Conservation (phyloP, 2,113 vertebrate species). For the Cololabis saira region DNA sequence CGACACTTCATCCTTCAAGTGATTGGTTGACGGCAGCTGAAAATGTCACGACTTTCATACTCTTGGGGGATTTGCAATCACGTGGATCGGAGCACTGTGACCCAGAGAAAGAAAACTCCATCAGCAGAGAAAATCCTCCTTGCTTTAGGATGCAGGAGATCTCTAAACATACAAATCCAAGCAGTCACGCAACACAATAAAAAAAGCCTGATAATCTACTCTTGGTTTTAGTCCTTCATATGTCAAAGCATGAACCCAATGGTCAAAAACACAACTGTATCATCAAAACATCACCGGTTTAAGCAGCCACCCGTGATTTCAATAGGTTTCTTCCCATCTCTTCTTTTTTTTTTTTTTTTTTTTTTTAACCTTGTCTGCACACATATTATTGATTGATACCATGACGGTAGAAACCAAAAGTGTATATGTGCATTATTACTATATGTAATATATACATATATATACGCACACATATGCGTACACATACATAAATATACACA, state of each 20-base stretch:
- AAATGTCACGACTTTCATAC: constrained; percentile 68
- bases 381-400: too few relatives aligned
- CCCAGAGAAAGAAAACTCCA: constrained; percentile 52
- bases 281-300: too few relatives aligned
- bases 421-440: too few relatives aligned
- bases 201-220: constrained; percentile 17
- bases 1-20: constrained; percentile 54
- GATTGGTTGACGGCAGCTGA: constrained; percentile 68
- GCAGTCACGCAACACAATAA: constrained; percentile 15
- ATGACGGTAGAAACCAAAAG: too few relatives aligned
- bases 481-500: too few relatives aligned
- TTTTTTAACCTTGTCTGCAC: too few relatives aligned
- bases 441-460: too few relatives aligned
- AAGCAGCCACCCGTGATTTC: too few relatives aligned
- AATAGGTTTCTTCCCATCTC: too few relatives aligned
- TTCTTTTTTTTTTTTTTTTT: too few relatives aligned
- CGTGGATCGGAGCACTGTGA: constrained; percentile 50
- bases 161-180: constrained; percentile 44
- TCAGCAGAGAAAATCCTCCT: constrained; percentile 48
- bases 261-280: too few relatives aligned
- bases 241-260: constrained; percentile 7
- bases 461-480: too few relatives aligned
- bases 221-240: not conserved
- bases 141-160: constrained; percentile 28
- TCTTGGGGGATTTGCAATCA: constrained; percentile 66